Percentiles rank a stretch among this genome's conserved stretches.
Evolutionary conservation across 2,113 vertebrate species (phyloP).

Genomic region (Phodopus roborovskii): DNA sequence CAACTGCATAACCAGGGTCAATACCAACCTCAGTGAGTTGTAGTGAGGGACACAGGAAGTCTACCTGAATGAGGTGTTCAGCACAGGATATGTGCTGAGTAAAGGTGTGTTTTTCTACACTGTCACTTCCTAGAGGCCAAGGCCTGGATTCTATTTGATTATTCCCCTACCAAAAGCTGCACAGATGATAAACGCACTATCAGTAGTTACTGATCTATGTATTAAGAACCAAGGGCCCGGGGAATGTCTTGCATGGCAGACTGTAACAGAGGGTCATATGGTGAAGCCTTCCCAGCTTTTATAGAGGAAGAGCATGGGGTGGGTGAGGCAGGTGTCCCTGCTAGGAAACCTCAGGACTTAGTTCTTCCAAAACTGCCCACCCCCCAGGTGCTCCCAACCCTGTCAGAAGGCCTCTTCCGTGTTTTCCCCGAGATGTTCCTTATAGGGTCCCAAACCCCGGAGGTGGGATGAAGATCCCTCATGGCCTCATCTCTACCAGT

Average conservation of each 20-base stretch:
- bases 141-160: not conserved
- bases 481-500: not conserved
- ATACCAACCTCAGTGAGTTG: not conserved
- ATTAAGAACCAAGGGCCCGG: not conserved
- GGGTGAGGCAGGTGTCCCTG: not conserved
- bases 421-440: not conserved
- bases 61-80: not conserved
- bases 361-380: not conserved
- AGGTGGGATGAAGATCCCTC: not conserved
- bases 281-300: not conserved
- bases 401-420: not conserved
- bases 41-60: not conserved
- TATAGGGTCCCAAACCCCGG: not conserved
- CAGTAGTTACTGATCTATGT: not conserved
- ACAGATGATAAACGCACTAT: not conserved
- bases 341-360: not conserved
- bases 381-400: accelerated
- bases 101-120: not conserved
- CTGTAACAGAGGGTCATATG: not conserved
- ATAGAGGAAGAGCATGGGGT: not conserved
- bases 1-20: not conserved
- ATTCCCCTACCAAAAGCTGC: not conserved
- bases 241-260: not conserved
- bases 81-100: not conserved
- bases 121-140: not conserved